Evolutionary conservation across 2,888 invertebrate genomes (phyloP).

Genomic region (Adelphocoris suturalis): DNA sequence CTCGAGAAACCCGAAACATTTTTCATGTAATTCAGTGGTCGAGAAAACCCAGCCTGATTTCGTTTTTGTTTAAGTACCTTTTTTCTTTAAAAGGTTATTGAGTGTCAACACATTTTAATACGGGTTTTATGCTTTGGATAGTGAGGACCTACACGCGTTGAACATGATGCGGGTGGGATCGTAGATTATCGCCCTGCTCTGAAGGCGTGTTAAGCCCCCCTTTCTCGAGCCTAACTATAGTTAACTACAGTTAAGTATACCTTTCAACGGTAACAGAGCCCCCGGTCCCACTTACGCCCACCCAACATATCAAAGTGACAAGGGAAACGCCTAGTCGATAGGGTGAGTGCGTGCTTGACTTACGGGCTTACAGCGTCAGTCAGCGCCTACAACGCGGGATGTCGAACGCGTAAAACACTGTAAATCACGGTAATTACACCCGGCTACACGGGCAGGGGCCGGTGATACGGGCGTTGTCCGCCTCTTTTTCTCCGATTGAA

Average conservation of each 20-base stretch:
- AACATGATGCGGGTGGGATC: neutral
- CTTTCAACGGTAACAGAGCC: constrained; percentile 3
- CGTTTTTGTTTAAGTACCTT: no score
- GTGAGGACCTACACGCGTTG: neutral
- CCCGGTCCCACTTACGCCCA: constrained; percentile 11
- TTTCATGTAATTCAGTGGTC: no score
- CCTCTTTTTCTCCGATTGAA: neutral
- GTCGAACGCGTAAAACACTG: neutral
- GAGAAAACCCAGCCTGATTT: no score
- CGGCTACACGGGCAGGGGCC: neutral
- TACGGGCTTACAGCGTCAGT: constrained; percentile 4
- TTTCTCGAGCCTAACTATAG: neutral
- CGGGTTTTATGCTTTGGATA: neutral
- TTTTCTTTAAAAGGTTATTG: no score
- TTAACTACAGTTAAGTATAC: neutral
- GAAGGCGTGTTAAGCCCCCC: neutral
- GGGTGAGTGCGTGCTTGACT: neutral
- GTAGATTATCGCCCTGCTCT: neutral
- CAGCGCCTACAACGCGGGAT: neutral
- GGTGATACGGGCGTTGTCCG: neutral
- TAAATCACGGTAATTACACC: constrained; percentile 41
- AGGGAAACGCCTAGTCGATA: neutral
- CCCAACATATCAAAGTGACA: neutral
- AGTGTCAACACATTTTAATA: no score
- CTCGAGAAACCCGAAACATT: no score